These are phyloP conservation scores for Mimumesa dahlbomi DNA, from an alignment of 2,888 invertebrate species.

Conservation along the genomic window DNA sequence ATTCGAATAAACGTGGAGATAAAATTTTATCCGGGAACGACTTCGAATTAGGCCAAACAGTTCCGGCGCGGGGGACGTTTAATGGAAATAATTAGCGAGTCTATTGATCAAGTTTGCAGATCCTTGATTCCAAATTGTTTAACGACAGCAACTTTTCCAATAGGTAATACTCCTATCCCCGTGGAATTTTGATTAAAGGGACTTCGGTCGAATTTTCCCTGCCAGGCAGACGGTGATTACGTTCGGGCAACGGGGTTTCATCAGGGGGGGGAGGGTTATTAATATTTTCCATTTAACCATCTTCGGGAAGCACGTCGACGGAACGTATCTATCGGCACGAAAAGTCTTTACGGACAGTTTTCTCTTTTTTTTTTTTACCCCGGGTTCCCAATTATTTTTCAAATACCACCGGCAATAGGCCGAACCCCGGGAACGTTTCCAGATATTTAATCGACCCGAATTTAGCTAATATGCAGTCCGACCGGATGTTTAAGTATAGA, in stretches of 20 bases:
- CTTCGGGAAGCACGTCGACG: not conserved
- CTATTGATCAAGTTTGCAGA: conserved; percentile 1
- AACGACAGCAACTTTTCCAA: conserved; percentile 10
- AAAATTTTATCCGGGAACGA: not conserved
- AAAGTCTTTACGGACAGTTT: not conserved
- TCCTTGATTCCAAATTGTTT: conserved; percentile 1
- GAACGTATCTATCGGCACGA: not conserved
- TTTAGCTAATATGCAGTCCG: conserved; percentile 38
- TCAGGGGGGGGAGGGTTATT: not conserved
- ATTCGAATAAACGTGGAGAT: not conserved
- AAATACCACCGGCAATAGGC: no score
- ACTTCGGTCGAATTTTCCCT: not conserved
- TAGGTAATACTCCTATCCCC: not conserved
- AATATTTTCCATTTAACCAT: not conserved
- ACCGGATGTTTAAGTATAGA: conserved; percentile 44
- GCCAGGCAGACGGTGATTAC: not conserved
- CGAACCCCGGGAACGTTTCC: conserved; percentile 20
- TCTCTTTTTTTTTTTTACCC: not conserved
- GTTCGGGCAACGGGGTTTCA: not conserved
- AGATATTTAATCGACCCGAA: conserved; percentile 17
- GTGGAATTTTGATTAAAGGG: conserved; percentile 17
- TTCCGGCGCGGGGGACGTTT: not conserved
- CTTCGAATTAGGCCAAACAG: not conserved
- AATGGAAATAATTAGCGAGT: not conserved
- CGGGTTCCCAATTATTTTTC: conserved; percentile 26